Conservation (phyloP, 2,797 vertebrate genomes). For the Pitangus sulphuratus region DNA sequence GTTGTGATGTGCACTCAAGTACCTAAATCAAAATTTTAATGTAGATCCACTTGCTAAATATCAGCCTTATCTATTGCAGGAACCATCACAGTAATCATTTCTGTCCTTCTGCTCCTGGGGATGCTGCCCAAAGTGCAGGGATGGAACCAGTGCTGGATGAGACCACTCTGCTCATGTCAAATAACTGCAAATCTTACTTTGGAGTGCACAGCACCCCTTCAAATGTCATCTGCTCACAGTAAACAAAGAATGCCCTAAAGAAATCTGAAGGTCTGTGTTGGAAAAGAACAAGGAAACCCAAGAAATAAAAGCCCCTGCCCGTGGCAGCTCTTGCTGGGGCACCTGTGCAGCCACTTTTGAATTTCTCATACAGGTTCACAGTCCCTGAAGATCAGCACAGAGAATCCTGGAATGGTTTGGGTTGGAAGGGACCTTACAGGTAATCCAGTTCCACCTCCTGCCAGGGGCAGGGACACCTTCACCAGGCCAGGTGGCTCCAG, state of each 20-base stretch:
- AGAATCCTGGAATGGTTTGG: not conserved
- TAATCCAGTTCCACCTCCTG: not conserved
- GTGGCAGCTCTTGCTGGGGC: not conserved
- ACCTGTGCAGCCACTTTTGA: not conserved
- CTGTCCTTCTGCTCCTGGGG: not conserved
- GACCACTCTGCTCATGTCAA: not conserved
- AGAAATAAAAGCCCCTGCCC: not conserved
- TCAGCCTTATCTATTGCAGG: not conserved
- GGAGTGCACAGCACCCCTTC: not conserved
- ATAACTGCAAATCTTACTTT: not conserved
- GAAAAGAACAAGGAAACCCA: not conserved
- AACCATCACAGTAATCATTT: not conserved
- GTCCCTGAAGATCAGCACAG: not conserved
- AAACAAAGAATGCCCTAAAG: not conserved
- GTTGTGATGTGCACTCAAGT: not conserved
- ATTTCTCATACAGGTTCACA: not conserved
- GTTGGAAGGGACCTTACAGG: not conserved
- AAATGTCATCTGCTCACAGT: not conserved
- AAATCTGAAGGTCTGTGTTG: rapidly evolving
- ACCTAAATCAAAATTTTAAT: not conserved
- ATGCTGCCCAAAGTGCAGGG: rapidly evolving
- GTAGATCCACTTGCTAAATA: not conserved
- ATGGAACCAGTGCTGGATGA: not conserved
- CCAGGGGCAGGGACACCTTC: not conserved
- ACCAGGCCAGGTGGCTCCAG: not conserved